These are phyloP conservation scores for Rhynchonycteris naso DNA, from an alignment of 2,797 vertebrate species.

Conservation along the genomic window DNA sequence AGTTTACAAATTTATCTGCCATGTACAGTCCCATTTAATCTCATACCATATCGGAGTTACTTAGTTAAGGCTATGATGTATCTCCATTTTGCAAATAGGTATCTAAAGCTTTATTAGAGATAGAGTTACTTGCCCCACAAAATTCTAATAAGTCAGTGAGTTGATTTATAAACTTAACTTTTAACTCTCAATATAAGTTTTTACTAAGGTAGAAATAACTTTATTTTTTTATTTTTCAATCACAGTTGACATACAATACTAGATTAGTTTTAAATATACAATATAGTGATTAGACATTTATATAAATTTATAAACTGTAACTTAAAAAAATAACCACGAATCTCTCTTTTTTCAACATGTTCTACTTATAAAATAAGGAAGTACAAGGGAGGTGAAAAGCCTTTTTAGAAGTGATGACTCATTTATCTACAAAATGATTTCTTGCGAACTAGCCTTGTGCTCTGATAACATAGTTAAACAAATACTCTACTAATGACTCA, in stretches of 20 bases:
- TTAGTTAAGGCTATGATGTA: not conserved
- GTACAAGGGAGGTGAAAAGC: not conserved
- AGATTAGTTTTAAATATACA: not conserved
- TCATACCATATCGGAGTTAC: not conserved
- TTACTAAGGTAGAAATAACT: not conserved
- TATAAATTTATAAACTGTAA: not conserved
- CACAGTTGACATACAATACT: not conserved
- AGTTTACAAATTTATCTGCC: not conserved
- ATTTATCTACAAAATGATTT: not conserved
- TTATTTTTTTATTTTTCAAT: not conserved
- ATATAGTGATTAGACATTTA: not conserved
- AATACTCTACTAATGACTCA: not conserved
- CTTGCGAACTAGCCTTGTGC: not conserved
- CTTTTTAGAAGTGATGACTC: not conserved
- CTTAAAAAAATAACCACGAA: not conserved
- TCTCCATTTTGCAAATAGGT: constrained; percentile 3
- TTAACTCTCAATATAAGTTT: not conserved
- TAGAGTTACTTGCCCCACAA: not conserved
- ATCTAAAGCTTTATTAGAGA: not conserved
- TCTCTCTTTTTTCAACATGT: not conserved
- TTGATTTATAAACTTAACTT: not conserved
- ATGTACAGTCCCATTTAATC: not conserved
- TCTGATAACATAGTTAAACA: not conserved
- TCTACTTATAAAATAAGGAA: not conserved
- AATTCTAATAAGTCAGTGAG: not conserved